A percentile compares a stretch with the other conserved stretches of the same genome.
These are phyloP conservation scores for Lindbergichthys nudifrons DNA, from an alignment of 2,797 vertebrate genomes.

Conservation along the genomic window DNA sequence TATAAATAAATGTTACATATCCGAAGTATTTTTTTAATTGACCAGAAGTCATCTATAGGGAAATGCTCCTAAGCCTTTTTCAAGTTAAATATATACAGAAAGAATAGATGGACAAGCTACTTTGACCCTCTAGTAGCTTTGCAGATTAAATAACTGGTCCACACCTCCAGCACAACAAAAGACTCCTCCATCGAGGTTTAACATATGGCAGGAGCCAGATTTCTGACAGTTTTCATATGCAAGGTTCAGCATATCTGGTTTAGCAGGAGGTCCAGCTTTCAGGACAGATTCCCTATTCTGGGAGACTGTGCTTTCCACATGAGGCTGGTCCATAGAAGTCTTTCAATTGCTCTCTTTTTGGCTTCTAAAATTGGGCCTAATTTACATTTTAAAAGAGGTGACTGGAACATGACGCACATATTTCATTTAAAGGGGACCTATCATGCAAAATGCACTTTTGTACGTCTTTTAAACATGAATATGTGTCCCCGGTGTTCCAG, in stretches of 20 bases:
- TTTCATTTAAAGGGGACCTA: too few relatives aligned
- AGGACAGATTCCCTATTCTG: not conserved
- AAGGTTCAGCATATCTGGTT: not conserved
- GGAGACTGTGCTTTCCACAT: conserved; percentile 6
- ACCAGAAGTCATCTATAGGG: not conserved
- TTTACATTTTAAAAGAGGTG: conserved; percentile 19
- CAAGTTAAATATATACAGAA: not conserved
- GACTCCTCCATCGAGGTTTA: not conserved
- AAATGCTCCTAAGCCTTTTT: too few relatives aligned
- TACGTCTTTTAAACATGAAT: too few relatives aligned
- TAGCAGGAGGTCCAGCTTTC: not conserved
- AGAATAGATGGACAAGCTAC: not conserved
- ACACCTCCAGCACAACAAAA: not conserved
- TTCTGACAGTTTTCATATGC: too few relatives aligned
- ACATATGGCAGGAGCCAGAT: not conserved
- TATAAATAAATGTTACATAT: too few relatives aligned
- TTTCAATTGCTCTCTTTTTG: conserved; percentile 16
- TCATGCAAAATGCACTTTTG: too few relatives aligned
- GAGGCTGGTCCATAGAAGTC: not conserved
- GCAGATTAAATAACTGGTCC: not conserved
- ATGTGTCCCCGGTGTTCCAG: too few relatives aligned
- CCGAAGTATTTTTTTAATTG: not conserved
- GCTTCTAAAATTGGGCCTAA: conserved; percentile 6
- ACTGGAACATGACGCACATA: conserved; percentile 6
- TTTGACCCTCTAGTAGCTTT: not conserved